Conservation (phyloP, 2,888 invertebrate species). For the Phragmatobia fuliginosa region DNA sequence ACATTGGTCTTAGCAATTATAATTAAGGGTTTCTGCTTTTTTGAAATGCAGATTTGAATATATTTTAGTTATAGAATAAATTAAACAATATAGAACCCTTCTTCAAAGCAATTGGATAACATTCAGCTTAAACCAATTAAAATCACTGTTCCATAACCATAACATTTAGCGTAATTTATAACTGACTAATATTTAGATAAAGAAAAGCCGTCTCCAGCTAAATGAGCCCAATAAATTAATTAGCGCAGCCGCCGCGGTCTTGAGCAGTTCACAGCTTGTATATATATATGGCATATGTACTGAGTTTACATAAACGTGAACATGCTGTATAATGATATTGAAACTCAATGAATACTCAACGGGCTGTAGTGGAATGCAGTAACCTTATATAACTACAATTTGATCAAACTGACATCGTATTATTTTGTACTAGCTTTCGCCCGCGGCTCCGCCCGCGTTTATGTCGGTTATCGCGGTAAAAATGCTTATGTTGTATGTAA, state of each 20-base stretch:
- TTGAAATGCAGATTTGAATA: no score
- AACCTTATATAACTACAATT: neutral
- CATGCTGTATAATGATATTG: slow-evolving; percentile 5
- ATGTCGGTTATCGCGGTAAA: no score
- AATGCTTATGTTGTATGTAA: no score
- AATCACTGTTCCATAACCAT: neutral
- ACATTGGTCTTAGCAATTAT: no score
- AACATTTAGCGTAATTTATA: neutral
- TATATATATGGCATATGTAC: neutral
- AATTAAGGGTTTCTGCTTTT: no score
- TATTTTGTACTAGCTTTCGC: no score
- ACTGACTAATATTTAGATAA: neutral
- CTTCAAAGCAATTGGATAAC: no score
- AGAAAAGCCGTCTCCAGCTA: slow-evolving; percentile 3
- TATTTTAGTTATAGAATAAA: no score
- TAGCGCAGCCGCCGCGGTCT: slow-evolving; percentile 1
- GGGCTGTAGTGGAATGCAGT: neutral
- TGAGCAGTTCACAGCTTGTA: slow-evolving; percentile 24
- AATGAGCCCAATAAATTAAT: slow-evolving; percentile 15
- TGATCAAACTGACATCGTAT: no score
- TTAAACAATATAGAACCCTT: no score
- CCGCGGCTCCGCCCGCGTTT: no score
- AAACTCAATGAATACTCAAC: neutral
- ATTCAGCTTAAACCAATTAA: neutral
- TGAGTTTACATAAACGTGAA: slow-evolving; percentile 23